Evolutionary conservation across 2,797 vertebrate species (phyloP).

Genomic region (Poeciliopsis gracilis): DNA sequence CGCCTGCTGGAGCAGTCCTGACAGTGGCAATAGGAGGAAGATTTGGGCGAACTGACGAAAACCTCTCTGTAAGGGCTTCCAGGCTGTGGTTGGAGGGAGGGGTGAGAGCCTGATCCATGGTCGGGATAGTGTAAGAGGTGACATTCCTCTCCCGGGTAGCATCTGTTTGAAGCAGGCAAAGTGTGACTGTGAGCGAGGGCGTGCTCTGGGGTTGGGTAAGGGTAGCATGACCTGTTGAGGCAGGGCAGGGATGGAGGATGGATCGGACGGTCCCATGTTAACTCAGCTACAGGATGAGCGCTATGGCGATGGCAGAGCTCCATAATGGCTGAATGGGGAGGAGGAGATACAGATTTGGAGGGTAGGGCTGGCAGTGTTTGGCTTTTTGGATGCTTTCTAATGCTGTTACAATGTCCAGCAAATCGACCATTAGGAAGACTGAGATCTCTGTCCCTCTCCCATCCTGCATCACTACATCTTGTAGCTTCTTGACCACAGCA

Average conservation of each 20-base stretch:
- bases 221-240: slow-evolving; percentile 72
- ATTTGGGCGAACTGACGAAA: slow-evolving; percentile 74
- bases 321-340: slow-evolving; percentile 57
- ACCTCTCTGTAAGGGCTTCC: slow-evolving; percentile 83
- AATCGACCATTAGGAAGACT: slow-evolving; percentile 64
- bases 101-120: slow-evolving; percentile 61
- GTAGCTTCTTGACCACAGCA: slow-evolving; percentile 44
- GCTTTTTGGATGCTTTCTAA: slow-evolving; percentile 77
- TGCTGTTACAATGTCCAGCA: slow-evolving; percentile 64
- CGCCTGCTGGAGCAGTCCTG: slow-evolving; percentile 81
- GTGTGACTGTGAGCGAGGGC: slow-evolving; percentile 72
- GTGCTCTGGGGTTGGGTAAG: slow-evolving; percentile 67
- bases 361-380: slow-evolving; percentile 77
- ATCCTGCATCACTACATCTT: slow-evolving; percentile 54
- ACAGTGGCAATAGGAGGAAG: slow-evolving; percentile 79
- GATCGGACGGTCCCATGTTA: slow-evolving; percentile 77
- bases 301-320: slow-evolving; percentile 77
- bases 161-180: slow-evolving; percentile 73
- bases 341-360: slow-evolving; percentile 63
- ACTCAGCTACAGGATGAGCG: slow-evolving; percentile 67
- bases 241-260: slow-evolving; percentile 55
- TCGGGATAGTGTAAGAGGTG: slow-evolving; percentile 74
- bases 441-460: slow-evolving; percentile 70
- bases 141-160: slow-evolving; percentile 74
- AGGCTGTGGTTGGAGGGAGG: slow-evolving; percentile 71